phyloP scores from a whole-genome alignment of 2,113 vertebrate species.

The Neodon shergylaensis region DNA sequence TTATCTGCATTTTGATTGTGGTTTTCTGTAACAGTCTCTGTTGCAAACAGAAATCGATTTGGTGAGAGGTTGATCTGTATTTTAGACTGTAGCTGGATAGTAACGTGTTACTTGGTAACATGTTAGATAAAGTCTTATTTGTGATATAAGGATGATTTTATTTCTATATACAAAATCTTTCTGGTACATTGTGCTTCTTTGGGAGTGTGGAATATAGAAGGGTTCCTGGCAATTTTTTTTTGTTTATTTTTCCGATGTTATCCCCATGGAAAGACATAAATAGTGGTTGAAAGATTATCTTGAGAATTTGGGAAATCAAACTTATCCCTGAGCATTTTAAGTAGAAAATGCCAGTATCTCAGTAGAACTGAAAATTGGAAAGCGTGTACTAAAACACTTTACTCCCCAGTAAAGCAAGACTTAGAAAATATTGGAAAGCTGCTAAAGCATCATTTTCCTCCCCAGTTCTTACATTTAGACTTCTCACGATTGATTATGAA shows the following conservation, averaged over 20 bases:
- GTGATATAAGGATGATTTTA: slow-evolving; percentile 23
- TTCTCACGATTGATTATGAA: slow-evolving; percentile 62
- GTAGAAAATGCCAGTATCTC: slow-evolving; percentile 67
- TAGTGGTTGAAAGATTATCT: slow-evolving; percentile 25
- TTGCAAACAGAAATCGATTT: not conserved
- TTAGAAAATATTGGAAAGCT: slow-evolving; percentile 67
- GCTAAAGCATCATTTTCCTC: slow-evolving; percentile 47
- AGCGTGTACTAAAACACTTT: slow-evolving; percentile 49
- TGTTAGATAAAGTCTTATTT: slow-evolving; percentile 21
- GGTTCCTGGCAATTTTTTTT: slow-evolving; percentile 1
- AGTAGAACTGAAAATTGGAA: slow-evolving; percentile 65
- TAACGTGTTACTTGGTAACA: not conserved
- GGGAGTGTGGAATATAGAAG: slow-evolving; percentile 52
- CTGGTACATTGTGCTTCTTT: slow-evolving; percentile 47
- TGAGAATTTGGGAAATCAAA: slow-evolving; percentile 41
- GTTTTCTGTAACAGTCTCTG: not conserved
- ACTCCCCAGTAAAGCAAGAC: slow-evolving; percentile 37
- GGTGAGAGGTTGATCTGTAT: not conserved
- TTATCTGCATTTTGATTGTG: not conserved
- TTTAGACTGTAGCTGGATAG: slow-evolving; percentile 32
- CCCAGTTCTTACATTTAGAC: slow-evolving; percentile 32
- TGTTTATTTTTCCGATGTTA: slow-evolving; percentile 21
- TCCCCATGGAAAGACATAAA: not conserved
- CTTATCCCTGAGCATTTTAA: slow-evolving; percentile 63
- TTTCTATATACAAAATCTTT: slow-evolving; percentile 25